phyloP scores from a whole-genome alignment of 2,888 invertebrate genomes.

The Papilio protenor region DNA sequence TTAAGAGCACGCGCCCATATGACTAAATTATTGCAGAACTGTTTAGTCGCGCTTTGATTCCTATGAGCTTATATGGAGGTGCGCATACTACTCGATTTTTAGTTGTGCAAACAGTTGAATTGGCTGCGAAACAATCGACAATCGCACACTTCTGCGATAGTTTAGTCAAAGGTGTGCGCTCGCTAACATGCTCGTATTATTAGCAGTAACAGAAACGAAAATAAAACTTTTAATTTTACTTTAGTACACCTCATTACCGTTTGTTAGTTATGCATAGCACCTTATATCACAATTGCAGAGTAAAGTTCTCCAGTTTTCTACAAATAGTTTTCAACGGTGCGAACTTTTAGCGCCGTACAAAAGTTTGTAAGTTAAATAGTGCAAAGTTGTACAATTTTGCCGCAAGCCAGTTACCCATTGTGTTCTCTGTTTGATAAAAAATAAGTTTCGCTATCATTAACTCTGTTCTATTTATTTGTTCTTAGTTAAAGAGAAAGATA shows the following conservation, averaged over 20 bases:
- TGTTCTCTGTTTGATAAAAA: conserved; percentile 32
- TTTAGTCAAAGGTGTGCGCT: no score
- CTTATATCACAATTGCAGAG: conserved; percentile 31
- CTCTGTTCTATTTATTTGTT: conserved; percentile 19
- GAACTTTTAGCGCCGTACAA: conserved; percentile 55
- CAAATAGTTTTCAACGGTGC: conserved; percentile 55
- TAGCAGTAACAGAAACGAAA: neutral
- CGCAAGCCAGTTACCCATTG: conserved; percentile 36
- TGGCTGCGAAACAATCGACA: no score
- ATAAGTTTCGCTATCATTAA: conserved; percentile 30
- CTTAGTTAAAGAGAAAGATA: neutral
- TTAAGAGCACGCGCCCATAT: no score
- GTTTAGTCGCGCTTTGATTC: no score
- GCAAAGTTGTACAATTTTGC: conserved; percentile 71
- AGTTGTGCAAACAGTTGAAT: no score
- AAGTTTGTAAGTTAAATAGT: conserved; percentile 59
- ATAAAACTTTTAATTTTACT: neutral
- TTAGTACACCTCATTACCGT: neutral
- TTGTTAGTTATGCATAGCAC: conserved; percentile 4
- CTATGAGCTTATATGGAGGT: no score
- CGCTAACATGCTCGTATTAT: no score
- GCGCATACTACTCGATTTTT: no score
- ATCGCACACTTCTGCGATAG: no score
- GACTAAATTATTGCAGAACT: no score
- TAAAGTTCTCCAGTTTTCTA: conserved; percentile 31